Base-by-base conservation (phyloP, 2,113 vertebrate species). In the Miniopterus natalensis region DNA sequence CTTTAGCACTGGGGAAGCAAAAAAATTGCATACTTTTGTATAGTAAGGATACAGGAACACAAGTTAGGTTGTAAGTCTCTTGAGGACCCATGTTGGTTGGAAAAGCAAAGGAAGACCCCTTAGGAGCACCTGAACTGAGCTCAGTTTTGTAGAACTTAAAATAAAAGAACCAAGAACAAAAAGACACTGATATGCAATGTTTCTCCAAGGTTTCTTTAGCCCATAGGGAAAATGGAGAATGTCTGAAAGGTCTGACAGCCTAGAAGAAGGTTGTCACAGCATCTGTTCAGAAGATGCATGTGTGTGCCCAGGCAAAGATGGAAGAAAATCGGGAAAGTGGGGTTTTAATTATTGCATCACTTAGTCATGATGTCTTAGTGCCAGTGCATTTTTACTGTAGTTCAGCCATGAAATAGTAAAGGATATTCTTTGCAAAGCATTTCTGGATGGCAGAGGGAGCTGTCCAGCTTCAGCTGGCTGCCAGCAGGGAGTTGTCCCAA, bases 121-220 rank as follows among this genome's bases (percentile, higher is more conserved):
- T 70, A 55, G n/a, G 15, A 55, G 53, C 21, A 57, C 7, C 4
- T 59, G 40, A 66, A 61, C 51, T 77, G 55, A 88, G 36, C 10
- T 88, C 31, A 47, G 23, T 74, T 91, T 93, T 74, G 45, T 75
- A 63, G 81, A 87, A 4, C 23, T 92, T 61, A 77, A 36, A 71
- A 84, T 73, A 84, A 86, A 12, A 21, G 25, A 81, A 3, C 80
- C 9, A 71, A 93, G 40, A 79, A 23, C 36, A 88, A 65, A 94
- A 70, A 42, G 47, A 2, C 4, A 84, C 7, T 12, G 21, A 47
- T 47, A 23, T 0, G 1, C 4, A 29, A 6, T 25, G 36, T 84
- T 88, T 80, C 36, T 75, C 8, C 17, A 84, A 92, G 42, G 20
- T 13, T 57, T 78, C 61, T 27, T 65, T 53, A 90, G 20, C 31